Conservation (phyloP, 2,888 invertebrate genomes). For the Hemaris fuciformis region DNA sequence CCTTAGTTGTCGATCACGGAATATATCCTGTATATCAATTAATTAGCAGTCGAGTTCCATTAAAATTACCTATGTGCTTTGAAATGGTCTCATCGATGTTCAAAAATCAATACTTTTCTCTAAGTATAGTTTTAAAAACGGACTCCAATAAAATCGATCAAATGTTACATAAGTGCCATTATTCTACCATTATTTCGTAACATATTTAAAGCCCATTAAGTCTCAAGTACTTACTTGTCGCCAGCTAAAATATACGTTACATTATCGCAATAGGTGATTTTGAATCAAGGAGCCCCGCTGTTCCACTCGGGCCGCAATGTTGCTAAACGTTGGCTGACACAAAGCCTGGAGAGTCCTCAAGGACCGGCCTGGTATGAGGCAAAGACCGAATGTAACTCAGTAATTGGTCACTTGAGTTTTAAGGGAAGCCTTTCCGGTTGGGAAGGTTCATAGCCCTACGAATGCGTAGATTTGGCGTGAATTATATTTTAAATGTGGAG, state of each 20-base stretch:
- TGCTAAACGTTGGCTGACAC: conserved; percentile 56
- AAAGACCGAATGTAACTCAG: conserved; percentile 54
- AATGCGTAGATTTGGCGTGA: conserved; percentile 28
- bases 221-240: neutral
- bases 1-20: too few species aligned
- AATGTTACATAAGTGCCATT: too few species aligned
- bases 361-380: conserved; percentile 43
- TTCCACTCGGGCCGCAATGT: conserved; percentile 55
- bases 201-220: too few species aligned
- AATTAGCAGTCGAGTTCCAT: too few species aligned
- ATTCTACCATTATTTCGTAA: too few species aligned
- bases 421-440: conserved; percentile 66
- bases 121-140: too few species aligned
- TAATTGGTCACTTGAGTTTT: conserved; percentile 77
- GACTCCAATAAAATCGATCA: too few species aligned
- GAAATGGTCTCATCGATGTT: too few species aligned
- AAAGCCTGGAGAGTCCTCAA: conserved; percentile 46
- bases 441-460: conserved; percentile 36
- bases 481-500: too few species aligned
- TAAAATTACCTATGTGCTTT: too few species aligned
- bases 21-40: too few species aligned
- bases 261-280: neutral
- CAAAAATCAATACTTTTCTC: too few species aligned
- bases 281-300: conserved; percentile 35
- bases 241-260: neutral